These are phyloP conservation scores for Pelodiscus sinensis DNA, from an alignment of 2,113 vertebrate genomes.

Conservation along the genomic window DNA sequence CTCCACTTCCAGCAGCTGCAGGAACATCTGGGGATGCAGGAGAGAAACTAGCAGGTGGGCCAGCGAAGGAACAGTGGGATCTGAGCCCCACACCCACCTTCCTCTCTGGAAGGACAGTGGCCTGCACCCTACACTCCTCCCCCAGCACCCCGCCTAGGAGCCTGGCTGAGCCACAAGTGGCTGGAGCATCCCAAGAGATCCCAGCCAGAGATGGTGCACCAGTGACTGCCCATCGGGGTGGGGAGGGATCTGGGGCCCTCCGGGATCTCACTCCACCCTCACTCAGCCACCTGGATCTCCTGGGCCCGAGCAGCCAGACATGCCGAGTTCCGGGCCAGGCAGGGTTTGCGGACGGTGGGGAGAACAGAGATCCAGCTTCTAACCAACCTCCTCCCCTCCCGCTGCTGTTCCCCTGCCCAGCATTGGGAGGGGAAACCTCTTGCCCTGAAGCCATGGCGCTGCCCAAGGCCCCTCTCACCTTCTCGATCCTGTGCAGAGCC, in stretches of 20 bases:
- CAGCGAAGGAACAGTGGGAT: not conserved
- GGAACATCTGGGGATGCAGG: constrained; percentile 79
- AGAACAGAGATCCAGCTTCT: accelerated
- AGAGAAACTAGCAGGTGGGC: not conserved
- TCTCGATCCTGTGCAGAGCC: constrained; percentile 87
- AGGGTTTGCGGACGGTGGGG: not conserved
- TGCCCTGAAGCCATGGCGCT: accelerated
- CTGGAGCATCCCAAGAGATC: not conserved
- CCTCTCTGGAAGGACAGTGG: not conserved
- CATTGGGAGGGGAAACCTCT: not conserved
- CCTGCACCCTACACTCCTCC: not conserved
- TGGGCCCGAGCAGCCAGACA: not conserved
- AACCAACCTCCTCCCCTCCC: too few species aligned
- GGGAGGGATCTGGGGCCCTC: not conserved
- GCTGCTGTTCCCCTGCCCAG: accelerated
- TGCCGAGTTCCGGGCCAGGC: not conserved
- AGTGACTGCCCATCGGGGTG: not conserved
- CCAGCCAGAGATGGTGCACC: not conserved
- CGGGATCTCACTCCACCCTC: not conserved
- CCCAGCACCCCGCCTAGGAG: not conserved
- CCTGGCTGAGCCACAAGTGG: not conserved
- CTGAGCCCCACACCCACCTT: not conserved
- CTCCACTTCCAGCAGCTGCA: constrained; percentile 88
- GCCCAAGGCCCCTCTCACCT: constrained; percentile 72
- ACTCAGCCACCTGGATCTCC: not conserved